Evolutionary conservation across 2,888 invertebrate genomes (phyloP), one percentile per base, ranked within the genome.

Genomic region (Drosophila aldrichi): DNA sequence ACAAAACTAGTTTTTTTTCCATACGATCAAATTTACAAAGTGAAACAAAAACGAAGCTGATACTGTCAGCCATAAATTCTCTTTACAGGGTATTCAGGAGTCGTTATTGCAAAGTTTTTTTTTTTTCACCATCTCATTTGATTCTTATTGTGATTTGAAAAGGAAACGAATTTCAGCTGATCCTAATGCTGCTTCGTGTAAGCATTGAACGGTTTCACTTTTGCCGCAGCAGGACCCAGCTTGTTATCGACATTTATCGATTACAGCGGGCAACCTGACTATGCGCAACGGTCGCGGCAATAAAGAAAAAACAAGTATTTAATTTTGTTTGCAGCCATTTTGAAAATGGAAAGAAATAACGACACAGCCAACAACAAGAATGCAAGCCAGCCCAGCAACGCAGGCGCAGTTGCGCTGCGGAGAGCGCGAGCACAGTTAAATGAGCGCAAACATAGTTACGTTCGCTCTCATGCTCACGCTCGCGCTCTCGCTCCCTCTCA

Each of bases 271-370:
- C 74, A 74, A 74, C 73, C 68, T 74, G 74, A 72, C 60, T 25
- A 20, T 61, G 22, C 60, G 49, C 73, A 51, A 48, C 55, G 25
- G 51, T 46, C 36, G 40, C 22, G 36, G 61, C 38, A 70, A 64
- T 62, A 61, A 74, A 64, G 52, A 60, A 79, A 36, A 78, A 78
- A 78, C 78, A 75, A 79, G 78, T 78, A 78, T 79, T 78, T 66
- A 46, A 72, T 79, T 75, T 75, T 32, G 48, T 49, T 79, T 77
- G 76, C 80, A 73, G 78, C 78, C 78, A 78, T 78, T 78, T 78
- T 79, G 77, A 80, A 78, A 76, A 72, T 78, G 58, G 66, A 79
- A 72, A 79, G 79, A 79, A 76, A 79, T 79, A 78, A 79, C 76
- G 64, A 78, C 72, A 72, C 62, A 75, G 67, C 76, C 59, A 71